Evolutionary conservation across 1,140 invertebrate species (phyloP).

Genomic region (Laupala kohalensis): DNA sequence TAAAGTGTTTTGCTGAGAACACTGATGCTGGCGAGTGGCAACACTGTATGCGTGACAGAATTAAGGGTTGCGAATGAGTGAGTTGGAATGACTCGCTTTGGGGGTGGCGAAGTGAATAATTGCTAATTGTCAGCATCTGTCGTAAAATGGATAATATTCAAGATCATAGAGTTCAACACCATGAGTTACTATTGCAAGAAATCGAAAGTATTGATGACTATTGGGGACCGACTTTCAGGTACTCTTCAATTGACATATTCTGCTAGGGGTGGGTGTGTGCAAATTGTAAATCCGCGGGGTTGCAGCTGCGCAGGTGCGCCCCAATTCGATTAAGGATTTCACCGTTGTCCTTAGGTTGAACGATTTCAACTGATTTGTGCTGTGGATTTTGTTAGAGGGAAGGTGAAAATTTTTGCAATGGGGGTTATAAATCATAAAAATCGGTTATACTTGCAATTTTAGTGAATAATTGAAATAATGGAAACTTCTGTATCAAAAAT

Average conservation of each 20-base stretch:
- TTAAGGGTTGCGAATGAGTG: too few species aligned
- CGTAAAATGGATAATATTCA: constrained; percentile 9
- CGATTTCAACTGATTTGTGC: background rate
- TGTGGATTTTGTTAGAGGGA: background rate
- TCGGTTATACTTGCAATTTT: background rate
- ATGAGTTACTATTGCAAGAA: constrained; percentile 63
- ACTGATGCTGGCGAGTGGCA: too few species aligned
- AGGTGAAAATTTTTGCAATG: background rate
- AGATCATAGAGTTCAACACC: constrained; percentile 19
- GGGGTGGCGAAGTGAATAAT: too few species aligned
- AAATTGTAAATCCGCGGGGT: constrained; percentile 23
- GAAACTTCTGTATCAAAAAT: background rate
- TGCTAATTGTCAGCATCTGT: too few species aligned
- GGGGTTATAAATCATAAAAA: background rate
- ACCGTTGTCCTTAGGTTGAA: constrained; percentile 6
- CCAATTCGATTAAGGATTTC: constrained; percentile 8
- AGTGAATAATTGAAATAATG: background rate
- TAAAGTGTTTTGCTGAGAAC: too few species aligned
- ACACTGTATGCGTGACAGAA: too few species aligned
- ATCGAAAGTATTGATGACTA: constrained; percentile 85
- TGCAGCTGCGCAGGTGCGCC: constrained; percentile 28
- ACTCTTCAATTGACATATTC: constrained; percentile 13
- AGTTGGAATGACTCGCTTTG: too few species aligned
- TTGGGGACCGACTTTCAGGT: constrained; percentile 78
- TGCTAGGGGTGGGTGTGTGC: background rate